Evolutionary conservation across 2,113 vertebrate genomes (phyloP).

Genomic region (Limanda limanda): DNA sequence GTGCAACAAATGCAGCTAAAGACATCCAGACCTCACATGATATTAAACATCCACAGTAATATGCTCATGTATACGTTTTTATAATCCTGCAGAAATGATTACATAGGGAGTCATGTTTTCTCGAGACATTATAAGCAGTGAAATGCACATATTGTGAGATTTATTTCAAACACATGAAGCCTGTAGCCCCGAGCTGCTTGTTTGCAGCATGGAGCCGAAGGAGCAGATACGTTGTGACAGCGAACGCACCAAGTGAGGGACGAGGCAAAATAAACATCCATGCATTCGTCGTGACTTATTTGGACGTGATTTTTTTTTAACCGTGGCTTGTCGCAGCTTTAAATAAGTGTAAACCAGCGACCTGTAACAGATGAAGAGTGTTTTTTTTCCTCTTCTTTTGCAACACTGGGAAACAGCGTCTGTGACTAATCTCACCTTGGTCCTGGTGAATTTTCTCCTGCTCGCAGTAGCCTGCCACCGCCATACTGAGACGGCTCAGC

Average conservation of each 20-base stretch:
- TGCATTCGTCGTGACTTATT: constrained; percentile 10
- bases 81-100: too few species aligned
- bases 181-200: too few species aligned
- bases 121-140: too few species aligned
- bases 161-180: too few species aligned
- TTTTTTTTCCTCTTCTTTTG: not conserved
- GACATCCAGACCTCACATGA: not conserved
- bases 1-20: not conserved
- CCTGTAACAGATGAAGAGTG: constrained; percentile 8
- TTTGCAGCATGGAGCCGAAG: too few species aligned
- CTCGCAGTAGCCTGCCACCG: constrained; percentile 93
- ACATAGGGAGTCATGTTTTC: too few species aligned
- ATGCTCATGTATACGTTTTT: not conserved
- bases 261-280: not conserved
- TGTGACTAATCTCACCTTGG: constrained; percentile 87
- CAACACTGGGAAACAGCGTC: not conserved
- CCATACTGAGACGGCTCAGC: constrained; percentile 97
- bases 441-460: constrained; percentile 94
- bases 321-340: not conserved
- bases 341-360: constrained; percentile 21
- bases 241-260: not conserved
- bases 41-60: not conserved
- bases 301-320: not conserved
- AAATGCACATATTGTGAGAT: too few species aligned
- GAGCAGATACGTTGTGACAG: too few species aligned